These are phyloP conservation scores for Andrena praecox DNA, from an alignment of 2,888 invertebrate species.

Conservation along the genomic window DNA sequence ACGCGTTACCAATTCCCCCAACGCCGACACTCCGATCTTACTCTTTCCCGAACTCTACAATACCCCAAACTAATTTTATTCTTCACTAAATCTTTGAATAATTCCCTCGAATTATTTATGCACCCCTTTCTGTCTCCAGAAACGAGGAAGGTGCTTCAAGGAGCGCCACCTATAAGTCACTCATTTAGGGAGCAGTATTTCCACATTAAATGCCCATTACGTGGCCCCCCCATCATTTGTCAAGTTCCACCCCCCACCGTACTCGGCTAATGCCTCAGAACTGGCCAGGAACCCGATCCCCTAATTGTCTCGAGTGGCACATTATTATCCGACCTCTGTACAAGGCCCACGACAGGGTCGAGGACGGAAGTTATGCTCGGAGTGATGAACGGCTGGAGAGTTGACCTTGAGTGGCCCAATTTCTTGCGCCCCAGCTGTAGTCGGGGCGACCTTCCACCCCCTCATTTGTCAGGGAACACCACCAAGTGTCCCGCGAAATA, in stretches of 20 bases:
- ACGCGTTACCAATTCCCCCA: no score
- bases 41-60: no score
- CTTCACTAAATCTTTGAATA: no score
- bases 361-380: not conserved
- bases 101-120: no score
- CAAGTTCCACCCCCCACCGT: not conserved
- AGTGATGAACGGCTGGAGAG: conserved; percentile 8
- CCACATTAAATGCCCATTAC: not conserved
- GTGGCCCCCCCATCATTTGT: not conserved
- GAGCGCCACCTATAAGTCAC: not conserved
- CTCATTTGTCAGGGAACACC: conserved; percentile 25
- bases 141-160: not conserved
- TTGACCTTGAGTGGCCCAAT: conserved; percentile 33
- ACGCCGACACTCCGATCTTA: no score
- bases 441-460: not conserved
- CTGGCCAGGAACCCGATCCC: not conserved
- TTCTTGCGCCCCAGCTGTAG: conserved; percentile 33
- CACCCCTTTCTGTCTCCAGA: not conserved
- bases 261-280: not conserved
- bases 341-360: conserved; percentile 6
- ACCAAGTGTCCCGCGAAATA: not conserved
- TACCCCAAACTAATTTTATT: no score
- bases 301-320: conserved; percentile 9
- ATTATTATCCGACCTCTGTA: conserved; percentile 1
- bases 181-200: not conserved